Conservation (phyloP, 2,113 vertebrate species). For the Gallinago media region DNA sequence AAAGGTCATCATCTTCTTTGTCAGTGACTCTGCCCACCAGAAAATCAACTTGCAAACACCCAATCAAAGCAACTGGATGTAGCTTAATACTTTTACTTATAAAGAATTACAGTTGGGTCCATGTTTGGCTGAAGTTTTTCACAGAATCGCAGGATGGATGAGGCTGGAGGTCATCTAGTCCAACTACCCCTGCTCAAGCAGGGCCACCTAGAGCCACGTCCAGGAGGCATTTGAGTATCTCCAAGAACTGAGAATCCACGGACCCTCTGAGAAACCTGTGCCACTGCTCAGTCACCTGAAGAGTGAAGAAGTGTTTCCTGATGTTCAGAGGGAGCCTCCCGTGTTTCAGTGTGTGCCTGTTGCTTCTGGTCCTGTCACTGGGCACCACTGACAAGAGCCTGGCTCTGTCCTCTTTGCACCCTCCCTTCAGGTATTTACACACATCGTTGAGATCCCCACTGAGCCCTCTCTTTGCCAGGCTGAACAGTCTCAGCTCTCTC, state of each 20-base stretch:
- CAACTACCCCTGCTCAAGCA: not conserved
- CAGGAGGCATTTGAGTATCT: rapidly evolving
- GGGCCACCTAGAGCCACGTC: not conserved
- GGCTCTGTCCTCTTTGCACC: not conserved
- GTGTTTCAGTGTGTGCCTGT: not conserved
- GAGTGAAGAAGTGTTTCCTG: not conserved
- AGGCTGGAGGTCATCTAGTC: not conserved
- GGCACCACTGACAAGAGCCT: not conserved
- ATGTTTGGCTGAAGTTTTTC: not conserved
- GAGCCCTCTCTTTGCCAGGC: not conserved
- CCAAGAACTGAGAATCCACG: not conserved
- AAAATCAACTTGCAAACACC: not conserved
- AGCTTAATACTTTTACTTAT: not conserved
- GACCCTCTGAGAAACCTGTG: not conserved
- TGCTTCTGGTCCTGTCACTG: too few species aligned
- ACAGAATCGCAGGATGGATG: not conserved
- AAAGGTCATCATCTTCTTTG: not conserved
- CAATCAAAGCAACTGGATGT: not conserved
- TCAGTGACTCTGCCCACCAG: not conserved
- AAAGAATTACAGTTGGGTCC: not conserved
- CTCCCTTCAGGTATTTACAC: not conserved
- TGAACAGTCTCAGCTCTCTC: not conserved
- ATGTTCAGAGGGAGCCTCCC: not conserved
- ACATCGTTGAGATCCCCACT: too few species aligned
- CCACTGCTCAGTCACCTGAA: not conserved